Evolutionary conservation across 2,888 invertebrate species (phyloP).

Genomic region (Tipula confusa): DNA sequence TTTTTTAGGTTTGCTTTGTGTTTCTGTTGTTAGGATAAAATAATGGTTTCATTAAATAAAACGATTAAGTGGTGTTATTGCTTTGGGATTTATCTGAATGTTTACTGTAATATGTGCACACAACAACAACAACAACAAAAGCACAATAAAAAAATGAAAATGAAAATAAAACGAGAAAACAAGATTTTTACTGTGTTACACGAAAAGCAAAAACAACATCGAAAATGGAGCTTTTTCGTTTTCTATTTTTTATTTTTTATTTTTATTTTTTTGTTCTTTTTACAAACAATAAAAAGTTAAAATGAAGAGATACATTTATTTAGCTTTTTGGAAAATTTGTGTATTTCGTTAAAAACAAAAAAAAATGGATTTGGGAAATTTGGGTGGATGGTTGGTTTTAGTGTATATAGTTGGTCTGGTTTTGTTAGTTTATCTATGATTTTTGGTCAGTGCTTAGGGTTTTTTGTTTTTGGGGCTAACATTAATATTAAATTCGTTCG

Average conservation of each 20-base stretch:
- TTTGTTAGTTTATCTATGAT: slow-evolving; percentile 12
- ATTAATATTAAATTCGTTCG: neutral
- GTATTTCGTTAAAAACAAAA: neutral
- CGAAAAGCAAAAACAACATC: neutral
- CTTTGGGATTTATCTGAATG: slow-evolving; percentile 16
- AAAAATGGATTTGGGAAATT: too few species aligned
- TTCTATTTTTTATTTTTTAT: neutral
- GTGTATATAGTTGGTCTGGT: slow-evolving; percentile 14
- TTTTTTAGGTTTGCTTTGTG: neutral
- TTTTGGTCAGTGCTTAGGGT: neutral
- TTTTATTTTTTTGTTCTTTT: neutral
- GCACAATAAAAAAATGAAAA: neutral
- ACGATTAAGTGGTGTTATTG: slow-evolving; percentile 25
- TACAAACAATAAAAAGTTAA: neutral
- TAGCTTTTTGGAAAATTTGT: neutral
- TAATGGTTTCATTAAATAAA: slow-evolving; percentile 25
- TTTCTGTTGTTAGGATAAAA: slow-evolving; percentile 15
- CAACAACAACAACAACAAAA: too few species aligned
- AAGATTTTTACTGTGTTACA: slow-evolving; percentile 12
- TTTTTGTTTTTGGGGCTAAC: neutral
- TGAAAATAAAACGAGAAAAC: neutral
- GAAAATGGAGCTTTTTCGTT: neutral
- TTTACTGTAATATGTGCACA: neutral
- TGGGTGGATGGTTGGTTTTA: neutral
- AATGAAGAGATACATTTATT: neutral